A percentile compares a stretch with the other conserved stretches of the same genome.
These are phyloP conservation scores for Montipora cactus DNA, from an alignment of 64 coral and sea anemone genomes.

Conservation along the genomic window DNA sequence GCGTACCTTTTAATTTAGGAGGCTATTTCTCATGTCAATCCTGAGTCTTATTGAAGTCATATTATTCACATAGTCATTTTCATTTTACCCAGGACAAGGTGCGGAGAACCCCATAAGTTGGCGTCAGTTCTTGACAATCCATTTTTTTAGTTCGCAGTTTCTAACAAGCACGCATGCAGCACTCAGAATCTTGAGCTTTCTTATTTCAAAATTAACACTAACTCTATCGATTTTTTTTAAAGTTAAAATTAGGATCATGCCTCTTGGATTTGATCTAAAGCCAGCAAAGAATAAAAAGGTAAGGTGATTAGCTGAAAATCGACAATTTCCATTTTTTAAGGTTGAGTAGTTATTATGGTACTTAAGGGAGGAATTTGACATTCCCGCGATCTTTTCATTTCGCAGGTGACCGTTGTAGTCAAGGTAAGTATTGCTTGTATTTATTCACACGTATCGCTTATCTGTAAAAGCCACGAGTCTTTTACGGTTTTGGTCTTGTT, in stretches of 20 bases:
- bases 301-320: too few species aligned
- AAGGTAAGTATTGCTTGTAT: conserved; percentile 59
- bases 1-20: too few species aligned
- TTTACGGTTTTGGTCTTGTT: background rate
- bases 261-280: conserved; percentile 74
- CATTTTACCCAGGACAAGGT: too few species aligned
- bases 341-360: background rate
- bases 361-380: background rate
- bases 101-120: too few species aligned
- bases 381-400: background rate
- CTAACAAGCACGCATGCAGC: too few species aligned
- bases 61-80: too few species aligned
- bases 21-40: too few species aligned
- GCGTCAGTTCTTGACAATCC: too few species aligned
- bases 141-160: too few species aligned
- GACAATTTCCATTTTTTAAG: too few species aligned
- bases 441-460: background rate
- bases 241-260: conserved; percentile 86
- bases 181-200: background rate
- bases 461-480: background rate
- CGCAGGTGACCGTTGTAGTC: conserved; percentile 74
- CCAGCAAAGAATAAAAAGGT: conserved; percentile 71
- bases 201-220: background rate
- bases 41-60: too few species aligned
- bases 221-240: background rate